Evolutionary conservation across 64 coral and sea anemone genomes (phyloP).

Genomic region (Dendrophyllia cribrosa): DNA sequence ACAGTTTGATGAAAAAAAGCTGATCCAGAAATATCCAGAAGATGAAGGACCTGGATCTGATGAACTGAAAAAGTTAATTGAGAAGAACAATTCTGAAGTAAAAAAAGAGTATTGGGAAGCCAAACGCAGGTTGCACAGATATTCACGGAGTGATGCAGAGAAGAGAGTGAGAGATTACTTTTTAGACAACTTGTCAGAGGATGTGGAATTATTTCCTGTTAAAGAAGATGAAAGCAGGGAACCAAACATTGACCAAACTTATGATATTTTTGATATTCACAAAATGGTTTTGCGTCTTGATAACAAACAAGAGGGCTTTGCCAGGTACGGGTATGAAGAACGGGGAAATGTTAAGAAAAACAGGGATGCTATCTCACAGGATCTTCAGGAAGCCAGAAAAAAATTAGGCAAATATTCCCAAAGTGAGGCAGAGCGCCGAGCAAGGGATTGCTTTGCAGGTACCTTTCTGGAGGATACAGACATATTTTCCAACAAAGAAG

Average conservation of each 20-base stretch:
- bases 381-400: too few species aligned
- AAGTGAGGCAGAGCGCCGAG: not conserved
- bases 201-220: not conserved
- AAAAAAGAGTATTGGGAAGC: not conserved
- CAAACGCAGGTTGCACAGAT: not conserved
- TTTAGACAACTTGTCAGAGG: too few species aligned
- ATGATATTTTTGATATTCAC: not conserved
- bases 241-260: not conserved
- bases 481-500: not conserved
- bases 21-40: not conserved
- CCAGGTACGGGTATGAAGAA: too few species aligned
- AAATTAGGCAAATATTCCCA: not conserved
- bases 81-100: not conserved
- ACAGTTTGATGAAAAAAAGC: not conserved
- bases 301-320: too few species aligned
- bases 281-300: not conserved
- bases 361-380: too few species aligned
- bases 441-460: constrained; percentile 1
- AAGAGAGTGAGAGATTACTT: not conserved
- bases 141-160: not conserved
- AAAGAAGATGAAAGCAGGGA: not conserved
- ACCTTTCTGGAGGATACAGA: not conserved
- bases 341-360: too few species aligned
- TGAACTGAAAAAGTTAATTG: not conserved
- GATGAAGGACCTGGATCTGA: not conserved